Evolutionary conservation across 2,888 invertebrate species (phyloP).

Genomic region (Nasonovia ribisnigri): DNA sequence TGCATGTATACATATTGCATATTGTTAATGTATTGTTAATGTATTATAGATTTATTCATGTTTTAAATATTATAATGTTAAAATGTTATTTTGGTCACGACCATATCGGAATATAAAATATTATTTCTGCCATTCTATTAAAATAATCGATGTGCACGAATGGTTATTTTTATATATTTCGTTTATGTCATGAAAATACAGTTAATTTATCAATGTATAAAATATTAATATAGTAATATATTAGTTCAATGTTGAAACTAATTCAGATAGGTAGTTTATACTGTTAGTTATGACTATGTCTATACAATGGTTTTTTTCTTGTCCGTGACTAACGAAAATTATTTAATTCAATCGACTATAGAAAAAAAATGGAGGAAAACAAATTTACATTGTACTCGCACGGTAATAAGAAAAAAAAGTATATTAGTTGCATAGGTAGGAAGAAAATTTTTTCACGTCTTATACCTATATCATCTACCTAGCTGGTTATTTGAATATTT

Average conservation of each 20-base stretch:
- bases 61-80: neutral
- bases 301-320: neutral
- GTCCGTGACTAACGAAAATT: neutral
- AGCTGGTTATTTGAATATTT: neutral
- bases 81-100: neutral
- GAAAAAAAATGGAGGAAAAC: neutral
- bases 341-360: neutral
- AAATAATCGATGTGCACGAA: neutral
- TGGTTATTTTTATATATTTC: neutral
- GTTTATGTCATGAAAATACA: constrained; percentile 1
- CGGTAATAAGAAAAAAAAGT: neutral
- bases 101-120: neutral
- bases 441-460: neutral
- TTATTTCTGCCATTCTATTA: neutral
- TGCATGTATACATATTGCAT: neutral
- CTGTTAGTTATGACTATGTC: neutral
- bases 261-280: neutral
- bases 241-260: neutral
- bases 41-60: neutral
- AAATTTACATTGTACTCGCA: neutral
- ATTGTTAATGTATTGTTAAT: neutral
- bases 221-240: neutral
- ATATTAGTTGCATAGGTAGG: neutral
- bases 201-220: neutral
- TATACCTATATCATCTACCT: neutral